Conservation (phyloP, 1,140 invertebrate species). For the Microplitis mediator region DNA sequence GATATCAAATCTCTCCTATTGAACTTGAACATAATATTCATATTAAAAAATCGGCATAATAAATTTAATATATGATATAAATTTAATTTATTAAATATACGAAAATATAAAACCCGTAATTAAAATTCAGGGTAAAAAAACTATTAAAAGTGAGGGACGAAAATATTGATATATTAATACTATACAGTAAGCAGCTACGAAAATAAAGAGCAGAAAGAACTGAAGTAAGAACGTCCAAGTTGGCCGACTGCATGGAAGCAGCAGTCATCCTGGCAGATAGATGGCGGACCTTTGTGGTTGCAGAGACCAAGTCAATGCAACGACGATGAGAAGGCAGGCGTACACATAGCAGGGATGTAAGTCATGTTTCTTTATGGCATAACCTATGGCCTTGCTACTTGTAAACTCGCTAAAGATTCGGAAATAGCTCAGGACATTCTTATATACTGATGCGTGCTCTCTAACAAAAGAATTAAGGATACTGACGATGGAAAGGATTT, state of each 20-base stretch:
- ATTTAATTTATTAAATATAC: no score
- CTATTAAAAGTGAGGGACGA: not conserved
- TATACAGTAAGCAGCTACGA: not conserved
- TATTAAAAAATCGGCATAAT: not conserved
- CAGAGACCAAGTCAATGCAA: constrained; percentile 10
- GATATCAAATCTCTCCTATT: not conserved
- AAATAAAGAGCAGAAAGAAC: constrained; percentile 9
- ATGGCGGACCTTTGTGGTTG: constrained; percentile 53
- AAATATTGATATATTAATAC: not conserved
- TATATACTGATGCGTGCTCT: constrained; percentile 7
- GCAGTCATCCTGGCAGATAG: constrained; percentile 43
- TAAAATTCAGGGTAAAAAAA: not conserved
- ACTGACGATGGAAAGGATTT: no score
- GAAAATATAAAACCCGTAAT: no score
- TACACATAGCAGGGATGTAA: constrained; percentile 58
- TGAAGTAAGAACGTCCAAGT: not conserved
- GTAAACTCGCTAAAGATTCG: constrained; percentile 61
- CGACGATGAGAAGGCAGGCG: not conserved
- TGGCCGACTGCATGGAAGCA: not conserved
- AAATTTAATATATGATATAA: no score
- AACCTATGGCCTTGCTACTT: constrained; percentile 59
- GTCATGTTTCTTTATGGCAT: constrained; percentile 60
- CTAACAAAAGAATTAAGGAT: no score
- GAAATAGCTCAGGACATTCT: constrained; percentile 51
- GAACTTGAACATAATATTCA: not conserved